phyloP scores from a whole-genome alignment of 2,888 invertebrate genomes.

The Acrocyrtus sp. region DNA sequence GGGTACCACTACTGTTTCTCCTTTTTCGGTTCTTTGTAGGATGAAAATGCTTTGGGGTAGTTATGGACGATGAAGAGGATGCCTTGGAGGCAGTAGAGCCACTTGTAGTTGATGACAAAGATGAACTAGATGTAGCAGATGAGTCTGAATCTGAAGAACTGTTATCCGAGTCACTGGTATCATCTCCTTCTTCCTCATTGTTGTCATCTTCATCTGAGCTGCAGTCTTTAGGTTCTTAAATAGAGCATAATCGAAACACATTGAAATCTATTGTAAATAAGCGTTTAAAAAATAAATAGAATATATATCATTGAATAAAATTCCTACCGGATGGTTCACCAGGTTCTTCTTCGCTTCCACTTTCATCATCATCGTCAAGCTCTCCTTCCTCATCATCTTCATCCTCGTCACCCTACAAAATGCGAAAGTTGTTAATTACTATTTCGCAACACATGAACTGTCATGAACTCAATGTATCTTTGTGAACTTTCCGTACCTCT shows the following conservation, averaged over 20 bases:
- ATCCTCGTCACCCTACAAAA: conserved; percentile 23
- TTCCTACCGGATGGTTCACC: background rate
- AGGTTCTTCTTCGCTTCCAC: conserved; percentile 25
- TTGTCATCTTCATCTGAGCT: conserved; percentile 19
- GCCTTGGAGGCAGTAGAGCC: conserved; percentile 11
- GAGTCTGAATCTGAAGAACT: conserved; percentile 42
- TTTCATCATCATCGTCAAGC: conserved; percentile 26
- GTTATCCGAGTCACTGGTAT: conserved; percentile 39
- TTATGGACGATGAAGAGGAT: conserved; percentile 35
- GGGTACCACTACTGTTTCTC: background rate
- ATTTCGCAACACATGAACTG: background rate
- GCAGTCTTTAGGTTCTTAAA: too few species aligned
- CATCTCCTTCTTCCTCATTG: conserved; percentile 22
- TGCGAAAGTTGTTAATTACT: background rate
- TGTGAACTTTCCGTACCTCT: background rate
- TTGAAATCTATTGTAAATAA: too few species aligned
- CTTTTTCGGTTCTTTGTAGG: conserved; percentile 16
- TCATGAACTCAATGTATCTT: too few species aligned
- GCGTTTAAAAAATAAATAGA: too few species aligned
- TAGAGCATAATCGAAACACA: too few species aligned
- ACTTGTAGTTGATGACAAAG: background rate
- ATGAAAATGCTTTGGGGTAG: conserved; percentile 33
- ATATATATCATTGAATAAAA: too few species aligned
- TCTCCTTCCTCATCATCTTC: conserved; percentile 29
- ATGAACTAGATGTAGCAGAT: conserved; percentile 19